A percentile compares a stretch with the other conserved stretches of the same genome.
Conservation (phyloP, 2,797 vertebrate genomes). For the Sciaenops ocellatus region DNA sequence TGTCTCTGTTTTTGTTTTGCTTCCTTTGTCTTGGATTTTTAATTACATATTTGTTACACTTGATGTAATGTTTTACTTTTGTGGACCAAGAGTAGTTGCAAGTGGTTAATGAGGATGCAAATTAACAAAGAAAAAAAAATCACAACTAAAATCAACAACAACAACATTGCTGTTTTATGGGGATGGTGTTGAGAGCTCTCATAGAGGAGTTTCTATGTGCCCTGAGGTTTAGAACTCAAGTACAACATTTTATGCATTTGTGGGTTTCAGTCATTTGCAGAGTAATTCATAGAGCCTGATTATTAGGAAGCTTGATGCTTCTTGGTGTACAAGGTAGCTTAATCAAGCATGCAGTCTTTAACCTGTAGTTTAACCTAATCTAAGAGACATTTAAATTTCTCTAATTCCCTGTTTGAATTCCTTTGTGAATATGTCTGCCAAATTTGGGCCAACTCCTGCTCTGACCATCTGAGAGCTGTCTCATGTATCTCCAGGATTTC, state of each 20-base stretch:
- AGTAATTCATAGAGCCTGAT: background rate
- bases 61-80: no score
- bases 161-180: background rate
- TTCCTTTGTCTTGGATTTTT: no score
- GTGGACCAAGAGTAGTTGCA: no score
- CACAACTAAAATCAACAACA: background rate
- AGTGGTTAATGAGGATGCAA: no score
- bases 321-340: background rate
- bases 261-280: background rate
- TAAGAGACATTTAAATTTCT: constrained; percentile 8
- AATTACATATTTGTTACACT: no score
- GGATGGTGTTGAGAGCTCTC: background rate
- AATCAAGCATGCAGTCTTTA: constrained; percentile 21
- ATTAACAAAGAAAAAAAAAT: background rate
- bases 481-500: background rate
- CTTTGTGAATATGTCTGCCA: background rate
- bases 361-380: constrained; percentile 36
- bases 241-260: background rate
- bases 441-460: constrained; percentile 8
- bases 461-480: background rate
- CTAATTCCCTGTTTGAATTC: background rate
- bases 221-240: background rate
- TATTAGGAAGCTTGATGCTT: constrained; percentile 5
- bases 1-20: no score
- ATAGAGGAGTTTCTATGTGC: background rate